phyloP scores from a whole-genome alignment of 2,888 invertebrate genomes.

The Euzetes globulus region DNA sequence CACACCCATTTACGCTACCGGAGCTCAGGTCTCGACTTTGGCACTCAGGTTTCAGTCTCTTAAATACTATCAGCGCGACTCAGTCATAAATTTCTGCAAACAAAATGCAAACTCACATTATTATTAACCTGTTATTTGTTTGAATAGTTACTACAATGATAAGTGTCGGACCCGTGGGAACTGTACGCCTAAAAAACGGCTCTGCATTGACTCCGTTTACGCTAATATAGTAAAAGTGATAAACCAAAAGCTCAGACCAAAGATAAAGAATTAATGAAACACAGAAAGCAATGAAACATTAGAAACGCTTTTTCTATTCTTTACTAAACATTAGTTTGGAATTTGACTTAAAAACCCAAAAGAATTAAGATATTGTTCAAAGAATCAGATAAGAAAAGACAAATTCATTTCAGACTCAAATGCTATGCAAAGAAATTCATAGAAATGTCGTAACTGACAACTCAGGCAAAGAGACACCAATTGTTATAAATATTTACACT shows the following conservation, averaged over 20 bases:
- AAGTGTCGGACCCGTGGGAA: conserved; percentile 19
- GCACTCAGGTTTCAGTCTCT: no score
- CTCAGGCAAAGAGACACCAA: not conserved
- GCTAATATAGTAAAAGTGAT: not conserved
- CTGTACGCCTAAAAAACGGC: not conserved
- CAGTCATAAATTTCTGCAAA: not conserved
- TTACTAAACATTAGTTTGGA: not conserved
- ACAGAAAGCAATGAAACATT: not conserved
- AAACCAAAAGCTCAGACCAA: not conserved
- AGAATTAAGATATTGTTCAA: not conserved
- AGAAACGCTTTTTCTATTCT: not conserved
- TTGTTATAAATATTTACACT: not conserved
- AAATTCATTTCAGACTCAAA: not conserved
- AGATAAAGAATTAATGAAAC: not conserved
- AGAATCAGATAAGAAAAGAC: no score
- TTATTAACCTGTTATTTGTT: conserved; percentile 20
- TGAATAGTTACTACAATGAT: not conserved
- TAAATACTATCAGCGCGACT: not conserved
- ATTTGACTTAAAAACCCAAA: not conserved
- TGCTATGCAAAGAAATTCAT: not conserved
- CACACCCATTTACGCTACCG: not conserved
- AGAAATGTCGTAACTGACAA: not conserved
- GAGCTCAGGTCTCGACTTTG: no score
- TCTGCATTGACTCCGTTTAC: not conserved
- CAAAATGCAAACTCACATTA: not conserved